Conservation (phyloP, 1,140 invertebrate genomes). For the Scaptomyza graminum region DNA sequence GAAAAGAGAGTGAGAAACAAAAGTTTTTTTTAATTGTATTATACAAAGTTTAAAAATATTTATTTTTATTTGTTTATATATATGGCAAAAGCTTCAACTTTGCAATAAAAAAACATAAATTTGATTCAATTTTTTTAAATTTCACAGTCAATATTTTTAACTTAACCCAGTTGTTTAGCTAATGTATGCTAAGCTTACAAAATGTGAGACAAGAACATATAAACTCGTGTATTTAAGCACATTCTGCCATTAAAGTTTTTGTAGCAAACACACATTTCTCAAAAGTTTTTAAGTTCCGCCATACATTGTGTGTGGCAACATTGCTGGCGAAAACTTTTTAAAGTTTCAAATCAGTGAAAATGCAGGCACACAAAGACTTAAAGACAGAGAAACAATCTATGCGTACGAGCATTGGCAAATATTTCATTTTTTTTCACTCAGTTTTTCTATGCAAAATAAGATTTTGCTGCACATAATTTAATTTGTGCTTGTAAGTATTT, state of each 20-base stretch:
- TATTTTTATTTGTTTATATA: no score
- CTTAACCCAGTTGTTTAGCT: no score
- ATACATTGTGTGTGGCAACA: background rate
- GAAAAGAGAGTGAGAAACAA: conserved; percentile 6
- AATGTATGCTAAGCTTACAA: no score
- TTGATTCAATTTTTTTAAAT: no score
- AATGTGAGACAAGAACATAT: no score
- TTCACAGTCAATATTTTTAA: no score
- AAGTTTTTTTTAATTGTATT: background rate
- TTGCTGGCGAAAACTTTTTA: conserved; percentile 19
- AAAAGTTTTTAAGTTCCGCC: no score
- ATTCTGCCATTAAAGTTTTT: no score
- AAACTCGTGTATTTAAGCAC: no score
- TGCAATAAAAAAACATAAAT: no score
- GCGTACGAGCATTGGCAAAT: conserved; percentile 41
- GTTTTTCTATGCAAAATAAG: conserved; percentile 19
- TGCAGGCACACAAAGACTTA: conserved; percentile 24
- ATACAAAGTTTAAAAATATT: background rate
- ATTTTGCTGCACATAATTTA: background rate
- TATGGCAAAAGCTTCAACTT: no score
- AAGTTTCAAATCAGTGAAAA: conserved; percentile 38
- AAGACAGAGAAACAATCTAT: conserved; percentile 16
- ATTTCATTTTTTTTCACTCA: conserved; percentile 24
- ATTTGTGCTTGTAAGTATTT: conserved; percentile 37
- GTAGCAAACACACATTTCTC: no score